These are phyloP conservation scores for Pseudachorutes palmiensis DNA, from an alignment of 1,140 invertebrate genomes.

Conservation along the genomic window DNA sequence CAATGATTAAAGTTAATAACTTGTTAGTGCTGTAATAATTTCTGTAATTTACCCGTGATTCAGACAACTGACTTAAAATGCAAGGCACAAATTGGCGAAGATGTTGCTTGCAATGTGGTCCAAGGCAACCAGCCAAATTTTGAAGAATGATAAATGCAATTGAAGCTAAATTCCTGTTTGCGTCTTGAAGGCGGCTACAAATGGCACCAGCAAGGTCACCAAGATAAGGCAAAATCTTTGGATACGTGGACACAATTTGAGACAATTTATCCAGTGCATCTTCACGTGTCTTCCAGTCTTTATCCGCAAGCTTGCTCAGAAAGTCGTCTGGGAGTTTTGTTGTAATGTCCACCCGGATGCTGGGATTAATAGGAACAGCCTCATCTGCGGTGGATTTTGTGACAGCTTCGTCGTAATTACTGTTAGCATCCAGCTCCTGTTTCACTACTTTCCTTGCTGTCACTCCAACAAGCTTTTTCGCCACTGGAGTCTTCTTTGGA, in stretches of 20 bases:
- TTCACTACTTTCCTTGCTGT: constrained; percentile 30
- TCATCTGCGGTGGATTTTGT: not conserved
- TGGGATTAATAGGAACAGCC: not conserved
- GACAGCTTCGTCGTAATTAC: not conserved
- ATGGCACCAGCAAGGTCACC: constrained; percentile 74
- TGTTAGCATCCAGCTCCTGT: constrained; percentile 6
- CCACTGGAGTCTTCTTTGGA: not conserved
- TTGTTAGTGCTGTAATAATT: not conserved
- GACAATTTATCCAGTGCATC: constrained; percentile 70
- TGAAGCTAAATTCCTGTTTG: constrained; percentile 83
- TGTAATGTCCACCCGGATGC: constrained; percentile 69
- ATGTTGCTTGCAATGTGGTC: constrained; percentile 68
- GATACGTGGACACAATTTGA: constrained; percentile 63
- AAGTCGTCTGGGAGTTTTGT: constrained; percentile 72
- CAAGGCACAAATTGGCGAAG: constrained; percentile 72
- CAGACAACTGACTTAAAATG: constrained; percentile 64
- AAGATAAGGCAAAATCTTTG: constrained; percentile 71
- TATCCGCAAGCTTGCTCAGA: constrained; percentile 74
- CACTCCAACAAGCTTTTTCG: not conserved
- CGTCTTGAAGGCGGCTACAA: constrained; percentile 66
- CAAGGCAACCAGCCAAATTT: constrained; percentile 67
- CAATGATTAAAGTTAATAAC: no score
- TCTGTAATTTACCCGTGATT: constrained; percentile 59
- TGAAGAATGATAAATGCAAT: constrained; percentile 72
- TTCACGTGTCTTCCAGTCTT: constrained; percentile 80